These are phyloP conservation scores for Apamea anceps DNA, from an alignment of 2,888 invertebrate species.

Conservation along the genomic window DNA sequence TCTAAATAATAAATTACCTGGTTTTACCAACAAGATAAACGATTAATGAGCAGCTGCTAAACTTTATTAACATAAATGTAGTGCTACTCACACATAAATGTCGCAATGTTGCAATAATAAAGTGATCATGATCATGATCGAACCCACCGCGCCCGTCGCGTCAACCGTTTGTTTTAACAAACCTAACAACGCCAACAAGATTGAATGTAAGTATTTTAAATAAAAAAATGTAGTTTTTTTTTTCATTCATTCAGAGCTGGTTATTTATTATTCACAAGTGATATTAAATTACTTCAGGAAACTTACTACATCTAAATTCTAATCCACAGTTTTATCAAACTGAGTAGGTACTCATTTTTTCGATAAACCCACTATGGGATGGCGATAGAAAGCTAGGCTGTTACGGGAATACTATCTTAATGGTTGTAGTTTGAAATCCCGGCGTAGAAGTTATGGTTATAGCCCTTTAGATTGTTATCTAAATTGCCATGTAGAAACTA, in stretches of 20 bases:
- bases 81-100: not conserved
- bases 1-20: not conserved
- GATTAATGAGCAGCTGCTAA: not conserved
- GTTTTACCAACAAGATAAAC: not conserved
- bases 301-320: not conserved
- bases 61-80: not conserved
- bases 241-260: too few relatives aligned
- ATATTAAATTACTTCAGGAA: not conserved
- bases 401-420: conserved; percentile 43
- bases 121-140: too few relatives aligned
- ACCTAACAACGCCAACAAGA: not conserved
- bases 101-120: not conserved
- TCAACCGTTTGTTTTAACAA: not conserved
- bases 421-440: conserved; percentile 47
- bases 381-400: conserved; percentile 27
- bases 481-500: conserved; percentile 38
- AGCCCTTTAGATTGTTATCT: conserved; percentile 37
- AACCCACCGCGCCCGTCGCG: too few relatives aligned
- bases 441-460: conserved; percentile 40
- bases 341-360: conserved; percentile 5
- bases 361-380: not conserved
- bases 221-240: not conserved
- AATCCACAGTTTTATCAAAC: conserved; percentile 6
- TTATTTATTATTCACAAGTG: too few relatives aligned
- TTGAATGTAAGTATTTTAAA: not conserved